phyloP scores from a whole-genome alignment of 2,797 vertebrate species.

The Pangasius macronema region DNA sequence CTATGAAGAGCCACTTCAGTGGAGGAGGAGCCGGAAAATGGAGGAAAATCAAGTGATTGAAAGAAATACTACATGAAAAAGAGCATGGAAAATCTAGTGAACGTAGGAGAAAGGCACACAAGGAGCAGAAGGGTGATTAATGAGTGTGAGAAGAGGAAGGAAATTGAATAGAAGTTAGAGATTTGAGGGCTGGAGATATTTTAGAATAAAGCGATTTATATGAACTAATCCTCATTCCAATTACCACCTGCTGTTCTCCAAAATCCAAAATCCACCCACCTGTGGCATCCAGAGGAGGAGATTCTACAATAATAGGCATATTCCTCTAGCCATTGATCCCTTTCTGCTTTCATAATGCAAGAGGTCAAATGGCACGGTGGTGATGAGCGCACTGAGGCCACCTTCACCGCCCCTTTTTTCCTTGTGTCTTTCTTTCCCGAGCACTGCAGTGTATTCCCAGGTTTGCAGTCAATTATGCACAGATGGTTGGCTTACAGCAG shows the following conservation, averaged over 20 bases:
- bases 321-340: neutral
- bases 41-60: slow-evolving; percentile 12
- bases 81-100: slow-evolving; percentile 1
- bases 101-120: neutral
- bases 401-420: slow-evolving; percentile 17
- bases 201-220: slow-evolving; percentile 34
- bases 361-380: slow-evolving; percentile 34
- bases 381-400: slow-evolving; percentile 36
- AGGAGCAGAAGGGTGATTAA: slow-evolving; percentile 25
- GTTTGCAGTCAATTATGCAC: slow-evolving; percentile 58
- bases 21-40: slow-evolving; percentile 34
- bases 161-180: slow-evolving; percentile 42
- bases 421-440: slow-evolving; percentile 36
- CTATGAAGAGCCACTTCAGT: slow-evolving; percentile 32
- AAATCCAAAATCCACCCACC: slow-evolving; percentile 26
- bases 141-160: slow-evolving; percentile 42
- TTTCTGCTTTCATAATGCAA: slow-evolving; percentile 6
- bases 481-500: slow-evolving; percentile 54
- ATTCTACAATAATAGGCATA: slow-evolving; percentile 8
- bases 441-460: slow-evolving; percentile 44
- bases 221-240: slow-evolving; percentile 31
- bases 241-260: slow-evolving; percentile 39
- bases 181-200: slow-evolving; percentile 38
- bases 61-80: slow-evolving; percentile 29
- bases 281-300: slow-evolving; percentile 28